A percentile compares a stretch with the other conserved stretches of the same genome.
Conservation (phyloP, 37 sponge, comb jelly and placozoan genomes). For the Cladorhizidae sp. region DNA sequence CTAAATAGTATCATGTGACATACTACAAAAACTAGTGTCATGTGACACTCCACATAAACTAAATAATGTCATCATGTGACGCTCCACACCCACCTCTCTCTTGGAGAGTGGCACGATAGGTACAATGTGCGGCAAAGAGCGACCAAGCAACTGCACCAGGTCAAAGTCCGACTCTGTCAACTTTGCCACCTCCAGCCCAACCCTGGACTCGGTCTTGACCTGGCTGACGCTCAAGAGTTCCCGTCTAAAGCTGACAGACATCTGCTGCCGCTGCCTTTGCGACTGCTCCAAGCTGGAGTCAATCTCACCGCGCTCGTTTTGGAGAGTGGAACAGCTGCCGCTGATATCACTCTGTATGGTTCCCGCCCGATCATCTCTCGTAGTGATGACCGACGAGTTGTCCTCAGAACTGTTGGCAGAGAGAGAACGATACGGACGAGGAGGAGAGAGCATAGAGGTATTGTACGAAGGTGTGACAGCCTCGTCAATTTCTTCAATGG, state of each 20-base stretch:
- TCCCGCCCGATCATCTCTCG: background rate
- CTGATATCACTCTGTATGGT: background rate
- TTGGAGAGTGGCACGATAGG: conserved; percentile 75
- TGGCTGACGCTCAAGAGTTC: conserved; percentile 53
- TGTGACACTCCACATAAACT: background rate
- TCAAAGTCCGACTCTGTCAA: conserved; percentile 58
- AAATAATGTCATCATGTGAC: background rate
- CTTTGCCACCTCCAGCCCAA: conserved; percentile 71
- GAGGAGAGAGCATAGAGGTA: too few relatives aligned
- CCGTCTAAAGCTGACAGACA: conserved; percentile 73
- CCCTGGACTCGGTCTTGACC: conserved; percentile 43
- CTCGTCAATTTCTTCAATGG: too few relatives aligned
- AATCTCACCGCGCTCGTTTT: conserved; percentile 17
- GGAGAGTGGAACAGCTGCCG: conserved; percentile 16
- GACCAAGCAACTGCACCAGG: conserved; percentile 54
- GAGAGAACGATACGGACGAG: too few relatives aligned
- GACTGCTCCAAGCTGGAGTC: background rate
- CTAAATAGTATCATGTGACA: too few relatives aligned
- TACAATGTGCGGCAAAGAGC: conserved; percentile 77
- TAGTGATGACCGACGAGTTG: too few relatives aligned
- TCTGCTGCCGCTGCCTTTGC: conserved; percentile 16
- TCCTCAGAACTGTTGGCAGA: too few relatives aligned
- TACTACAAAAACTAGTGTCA: too few relatives aligned
- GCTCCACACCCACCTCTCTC: conserved; percentile 75
- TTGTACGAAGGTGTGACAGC: too few relatives aligned